phyloP scores from a whole-genome alignment of 2,888 invertebrate genomes.

The Trichacis sp. region DNA sequence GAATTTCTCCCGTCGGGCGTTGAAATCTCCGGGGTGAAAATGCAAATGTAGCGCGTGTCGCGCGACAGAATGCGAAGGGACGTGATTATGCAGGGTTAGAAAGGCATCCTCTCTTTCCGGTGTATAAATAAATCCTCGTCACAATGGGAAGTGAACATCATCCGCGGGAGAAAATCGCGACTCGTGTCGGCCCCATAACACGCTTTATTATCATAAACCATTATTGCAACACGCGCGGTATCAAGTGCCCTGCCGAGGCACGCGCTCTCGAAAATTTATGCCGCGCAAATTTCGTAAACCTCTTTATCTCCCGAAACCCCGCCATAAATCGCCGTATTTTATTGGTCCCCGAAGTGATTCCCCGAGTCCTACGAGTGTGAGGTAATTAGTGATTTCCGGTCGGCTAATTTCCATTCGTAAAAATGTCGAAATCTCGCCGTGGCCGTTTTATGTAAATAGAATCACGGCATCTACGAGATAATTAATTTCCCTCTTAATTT shows the following conservation, averaged over 20 bases:
- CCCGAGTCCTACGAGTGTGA: constrained; percentile 27
- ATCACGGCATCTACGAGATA: neutral
- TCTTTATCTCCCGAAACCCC: neutral
- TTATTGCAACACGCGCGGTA: constrained; percentile 56
- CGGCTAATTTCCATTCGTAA: constrained; percentile 28
- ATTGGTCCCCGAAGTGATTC: constrained; percentile 22
- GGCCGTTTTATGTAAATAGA: neutral
- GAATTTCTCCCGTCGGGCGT: no score
- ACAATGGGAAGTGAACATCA: no score
- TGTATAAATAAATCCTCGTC: no score
- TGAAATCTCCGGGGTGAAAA: no score
- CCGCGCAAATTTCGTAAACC: no score
- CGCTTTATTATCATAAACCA: constrained; percentile 64
- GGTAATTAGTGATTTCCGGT: constrained; percentile 44
- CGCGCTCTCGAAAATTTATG: no score
- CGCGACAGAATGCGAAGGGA: no score
- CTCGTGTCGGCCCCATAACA: constrained; percentile 58
- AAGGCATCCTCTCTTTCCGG: no score
- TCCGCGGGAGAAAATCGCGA: no score
- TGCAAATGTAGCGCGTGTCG: no score
- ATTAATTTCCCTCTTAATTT: constrained; percentile 12
- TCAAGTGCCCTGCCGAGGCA: constrained; percentile 37
- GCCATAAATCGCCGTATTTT: no score
- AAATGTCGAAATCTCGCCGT: constrained; percentile 4
- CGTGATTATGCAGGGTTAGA: no score